Percentiles rank a stretch among this genome's conserved stretches.
Conservation (phyloP, 1,140 invertebrate genomes). For the Solenopsis fugax region DNA sequence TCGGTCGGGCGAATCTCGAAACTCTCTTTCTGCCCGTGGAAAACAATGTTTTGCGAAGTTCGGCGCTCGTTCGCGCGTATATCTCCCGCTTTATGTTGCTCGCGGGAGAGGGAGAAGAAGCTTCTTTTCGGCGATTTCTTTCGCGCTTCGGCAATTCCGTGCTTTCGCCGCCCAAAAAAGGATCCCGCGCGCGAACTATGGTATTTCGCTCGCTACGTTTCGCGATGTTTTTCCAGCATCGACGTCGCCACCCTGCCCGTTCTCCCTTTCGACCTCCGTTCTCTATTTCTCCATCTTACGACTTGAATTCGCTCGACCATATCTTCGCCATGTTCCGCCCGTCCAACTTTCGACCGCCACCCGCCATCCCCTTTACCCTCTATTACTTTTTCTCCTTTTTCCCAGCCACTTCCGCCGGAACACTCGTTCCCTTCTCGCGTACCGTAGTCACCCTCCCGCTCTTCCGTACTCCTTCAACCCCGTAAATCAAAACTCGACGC, state of each 20-base stretch:
- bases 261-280: background rate
- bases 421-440: slow-evolving; percentile 38
- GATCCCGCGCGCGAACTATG: slow-evolving; percentile 52
- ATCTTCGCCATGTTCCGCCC: slow-evolving; percentile 67
- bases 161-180: slow-evolving; percentile 68
- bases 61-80: slow-evolving; percentile 37
- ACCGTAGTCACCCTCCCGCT: slow-evolving; percentile 43
- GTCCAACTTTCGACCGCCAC: slow-evolving; percentile 44
- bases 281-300: slow-evolving; percentile 47
- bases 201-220: slow-evolving; percentile 65
- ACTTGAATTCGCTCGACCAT: slow-evolving; percentile 69
- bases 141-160: slow-evolving; percentile 70
- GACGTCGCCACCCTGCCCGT: slow-evolving; percentile 4
- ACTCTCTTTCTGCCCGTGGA: slow-evolving; percentile 22
- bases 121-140: slow-evolving; percentile 70
- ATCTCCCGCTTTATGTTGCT: slow-evolving; percentile 59
- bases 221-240: slow-evolving; percentile 71
- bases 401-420: slow-evolving; percentile 65
- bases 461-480: slow-evolving; percentile 43
- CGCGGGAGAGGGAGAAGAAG: slow-evolving; percentile 43
- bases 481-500: slow-evolving; percentile 80
- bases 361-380: slow-evolving; percentile 20
- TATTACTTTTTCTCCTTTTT: slow-evolving; percentile 73
- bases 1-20: slow-evolving; percentile 55
- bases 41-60: slow-evolving; percentile 64